phyloP scores from a whole-genome alignment of 2,888 invertebrate genomes.

The Habroteleia sp. region DNA sequence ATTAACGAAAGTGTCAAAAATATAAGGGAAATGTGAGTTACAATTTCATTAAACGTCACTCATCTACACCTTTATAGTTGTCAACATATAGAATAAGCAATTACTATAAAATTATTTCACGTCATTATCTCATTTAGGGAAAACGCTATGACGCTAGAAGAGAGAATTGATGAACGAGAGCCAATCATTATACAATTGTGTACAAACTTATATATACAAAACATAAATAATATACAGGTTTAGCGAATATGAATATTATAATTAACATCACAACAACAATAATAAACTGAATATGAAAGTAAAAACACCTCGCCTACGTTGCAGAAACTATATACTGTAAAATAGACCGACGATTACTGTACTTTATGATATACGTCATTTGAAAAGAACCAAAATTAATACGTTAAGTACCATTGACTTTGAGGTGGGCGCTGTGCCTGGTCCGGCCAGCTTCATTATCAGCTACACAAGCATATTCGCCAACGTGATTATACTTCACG shows the following conservation, averaged over 20 bases:
- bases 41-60: slow-evolving; percentile 10
- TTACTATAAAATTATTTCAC: slow-evolving; percentile 1
- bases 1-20: too few species aligned
- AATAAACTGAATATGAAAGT: slow-evolving; percentile 46
- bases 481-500: slow-evolving; percentile 86
- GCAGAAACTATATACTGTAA: slow-evolving; percentile 59
- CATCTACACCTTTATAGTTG: slow-evolving; percentile 1
- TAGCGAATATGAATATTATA: slow-evolving; percentile 37
- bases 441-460: slow-evolving; percentile 88
- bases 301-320: slow-evolving; percentile 53
- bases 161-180: slow-evolving; percentile 14
- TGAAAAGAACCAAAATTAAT: slow-evolving; percentile 21
- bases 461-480: slow-evolving; percentile 89
- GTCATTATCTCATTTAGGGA: background rate
- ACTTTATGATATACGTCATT: slow-evolving; percentile 27
- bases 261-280: slow-evolving; percentile 65
- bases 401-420: slow-evolving; percentile 85
- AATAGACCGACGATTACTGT: slow-evolving; percentile 50
- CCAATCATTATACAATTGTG: slow-evolving; percentile 24
- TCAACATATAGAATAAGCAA: slow-evolving; percentile 19
- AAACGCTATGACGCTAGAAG: slow-evolving; percentile 4
- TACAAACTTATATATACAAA: slow-evolving; percentile 43
- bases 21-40: too few species aligned
- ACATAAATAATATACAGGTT: slow-evolving; percentile 38
- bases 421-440: slow-evolving; percentile 86